Evolutionary conservation across 2,113 vertebrate species (phyloP).

Genomic region (Murina feae): DNA sequence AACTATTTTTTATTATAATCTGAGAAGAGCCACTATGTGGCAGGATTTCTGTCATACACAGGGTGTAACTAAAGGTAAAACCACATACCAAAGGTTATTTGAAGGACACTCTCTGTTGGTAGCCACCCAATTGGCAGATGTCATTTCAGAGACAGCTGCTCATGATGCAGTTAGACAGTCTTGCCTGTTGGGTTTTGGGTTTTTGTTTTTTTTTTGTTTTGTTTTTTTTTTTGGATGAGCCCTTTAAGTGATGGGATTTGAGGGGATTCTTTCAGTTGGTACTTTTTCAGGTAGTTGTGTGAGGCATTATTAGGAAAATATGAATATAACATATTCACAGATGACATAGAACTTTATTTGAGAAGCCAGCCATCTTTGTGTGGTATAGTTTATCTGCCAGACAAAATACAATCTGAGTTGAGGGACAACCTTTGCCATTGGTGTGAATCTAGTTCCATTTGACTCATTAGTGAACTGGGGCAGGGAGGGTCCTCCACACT

Average conservation of each 20-base stretch:
- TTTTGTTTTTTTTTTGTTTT: too few species aligned
- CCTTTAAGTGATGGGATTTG: background rate
- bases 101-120: background rate
- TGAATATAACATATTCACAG: background rate
- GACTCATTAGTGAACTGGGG: background rate
- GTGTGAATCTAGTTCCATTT: background rate
- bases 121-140: background rate
- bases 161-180: background rate
- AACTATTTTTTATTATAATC: background rate
- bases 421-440: background rate
- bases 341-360: background rate
- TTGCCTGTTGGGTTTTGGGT: background rate
- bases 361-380: background rate
- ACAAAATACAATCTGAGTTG: background rate
- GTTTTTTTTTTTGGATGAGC: constrained; percentile 37
- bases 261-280: background rate
- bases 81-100: background rate
- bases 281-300: background rate
- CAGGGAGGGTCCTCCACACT: background rate
- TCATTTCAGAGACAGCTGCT: constrained; percentile 26
- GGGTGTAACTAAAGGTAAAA: background rate
- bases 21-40: background rate
- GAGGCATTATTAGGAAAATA: background rate
- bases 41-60: background rate
- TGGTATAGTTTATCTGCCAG: background rate